Conservation (phyloP, 2,888 invertebrate genomes). For the Helleia helle region DNA sequence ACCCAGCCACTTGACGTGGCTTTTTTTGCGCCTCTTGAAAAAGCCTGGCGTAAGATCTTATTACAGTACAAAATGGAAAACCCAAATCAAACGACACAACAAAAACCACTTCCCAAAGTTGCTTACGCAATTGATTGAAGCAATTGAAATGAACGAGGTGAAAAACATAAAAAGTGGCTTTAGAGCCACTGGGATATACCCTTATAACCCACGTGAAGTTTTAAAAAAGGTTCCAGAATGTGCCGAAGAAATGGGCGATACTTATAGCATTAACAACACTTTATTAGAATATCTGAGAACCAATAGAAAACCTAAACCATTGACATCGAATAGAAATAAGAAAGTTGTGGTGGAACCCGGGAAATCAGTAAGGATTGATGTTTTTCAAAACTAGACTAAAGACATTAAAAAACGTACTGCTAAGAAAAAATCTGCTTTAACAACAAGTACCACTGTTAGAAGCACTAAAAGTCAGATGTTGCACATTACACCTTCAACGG, state of each 20-base stretch:
- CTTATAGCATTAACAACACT: too few species aligned
- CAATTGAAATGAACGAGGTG: conserved; percentile 7
- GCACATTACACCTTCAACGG: too few species aligned
- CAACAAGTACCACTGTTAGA: too few species aligned
- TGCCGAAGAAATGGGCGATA: conserved; percentile 14
- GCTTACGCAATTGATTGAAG: conserved; percentile 12
- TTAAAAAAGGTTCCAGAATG: conserved; percentile 20
- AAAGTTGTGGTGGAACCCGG: too few species aligned
- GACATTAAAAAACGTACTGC: too few species aligned
- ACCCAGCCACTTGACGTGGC: too few species aligned
- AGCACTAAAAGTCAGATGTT: too few species aligned
- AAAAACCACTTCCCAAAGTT: conserved; percentile 16
- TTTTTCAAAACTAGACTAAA: too few species aligned
- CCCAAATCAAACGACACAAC: conserved; percentile 13
- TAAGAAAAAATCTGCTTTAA: too few species aligned
- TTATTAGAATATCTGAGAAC: conserved; percentile 12
- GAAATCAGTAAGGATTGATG: too few species aligned
- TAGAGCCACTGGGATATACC: conserved; percentile 19
- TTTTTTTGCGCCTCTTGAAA: too few species aligned
- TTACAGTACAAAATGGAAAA: conserved; percentile 14
- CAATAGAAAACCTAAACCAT: conserved; percentile 9
- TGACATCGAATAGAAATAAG: conserved; percentile 13
- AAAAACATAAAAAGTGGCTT: conserved; percentile 20
- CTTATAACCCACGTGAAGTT: conserved; percentile 19
- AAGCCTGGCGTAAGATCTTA: conserved; percentile 4